Evolutionary conservation across 2,113 vertebrate species (phyloP), one percentile per base, ranked within the genome.

Genomic region (Hemiprocne comata): DNA sequence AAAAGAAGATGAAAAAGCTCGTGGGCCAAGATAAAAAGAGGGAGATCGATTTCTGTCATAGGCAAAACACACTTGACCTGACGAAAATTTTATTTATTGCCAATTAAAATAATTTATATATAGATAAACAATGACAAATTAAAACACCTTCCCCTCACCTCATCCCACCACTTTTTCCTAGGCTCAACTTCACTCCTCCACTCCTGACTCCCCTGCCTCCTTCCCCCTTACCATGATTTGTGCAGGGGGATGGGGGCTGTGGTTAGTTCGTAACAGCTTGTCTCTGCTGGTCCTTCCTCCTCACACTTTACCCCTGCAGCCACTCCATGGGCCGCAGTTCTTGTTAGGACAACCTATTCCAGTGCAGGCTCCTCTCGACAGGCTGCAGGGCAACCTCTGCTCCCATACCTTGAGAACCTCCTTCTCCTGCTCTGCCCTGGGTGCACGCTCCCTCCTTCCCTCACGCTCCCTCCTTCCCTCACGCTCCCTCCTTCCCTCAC

Each of bases 221-320:
- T 24, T 36, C 19, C 2, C 10, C 33, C 0, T n/a, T n/a, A n/a
- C n/a, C n/a, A n/a, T n/a, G 3, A 65, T 20, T 33, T 5, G 0
- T 8, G 10, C 42, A 61, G 61, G 5, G 3, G 20, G 13, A 33
- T 66, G 53, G 17, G n/a, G 16, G 16, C 11, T 62, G 20, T 11
- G 12, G 7, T 51, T 2, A 1, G 29, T 17, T 46, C 58, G 0
- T 17, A 77, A 34, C 16, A 95, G 24, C 36, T 53, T n/a, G n/a
- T 50, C 40, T 71, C 64, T 61, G 44, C 76, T 73, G 21, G 31
- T 79, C 60, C 28, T 69, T 72, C 44, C 31, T 79, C 34, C 69
- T 90, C 73, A 28, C 54, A 8, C 8, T 44, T 33, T 46, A 40
- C 10, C 25, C 48, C 14, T 33, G 14, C 7, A 17, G 58, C 55